Evolutionary conservation across 2,113 vertebrate species (phyloP).

Genomic region (Cryptoleucopteryx plumbea): DNA sequence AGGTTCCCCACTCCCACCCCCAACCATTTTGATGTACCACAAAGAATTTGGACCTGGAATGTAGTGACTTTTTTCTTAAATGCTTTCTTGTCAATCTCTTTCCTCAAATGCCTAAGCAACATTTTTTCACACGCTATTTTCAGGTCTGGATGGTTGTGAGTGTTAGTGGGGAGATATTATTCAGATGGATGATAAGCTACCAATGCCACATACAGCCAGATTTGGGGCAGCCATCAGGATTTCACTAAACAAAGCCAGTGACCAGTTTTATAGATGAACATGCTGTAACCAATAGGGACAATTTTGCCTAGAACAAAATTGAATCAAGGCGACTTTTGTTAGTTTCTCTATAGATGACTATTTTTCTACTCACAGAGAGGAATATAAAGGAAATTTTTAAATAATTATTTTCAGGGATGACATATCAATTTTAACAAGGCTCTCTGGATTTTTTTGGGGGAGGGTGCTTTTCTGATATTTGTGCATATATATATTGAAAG

Average conservation of each 20-base stretch:
- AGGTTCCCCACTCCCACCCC: neutral
- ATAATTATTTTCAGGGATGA: neutral
- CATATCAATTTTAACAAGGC: neutral
- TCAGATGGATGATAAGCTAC: neutral
- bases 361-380: slow-evolving; percentile 37
- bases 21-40: neutral
- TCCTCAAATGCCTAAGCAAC: neutral
- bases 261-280: neutral
- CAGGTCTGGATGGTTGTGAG: neutral
- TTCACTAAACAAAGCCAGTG: neutral
- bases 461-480: neutral
- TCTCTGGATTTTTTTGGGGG: neutral
- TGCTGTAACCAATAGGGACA: neutral
- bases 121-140: neutral
- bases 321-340: neutral
- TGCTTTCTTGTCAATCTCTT: neutral
- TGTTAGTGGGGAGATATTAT: neutral
- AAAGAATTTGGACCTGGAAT: neutral
- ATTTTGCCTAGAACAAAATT: neutral
- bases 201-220: neutral
- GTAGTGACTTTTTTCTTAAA: neutral
- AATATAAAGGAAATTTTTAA: slow-evolving; percentile 9
- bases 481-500: neutral
- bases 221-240: neutral
- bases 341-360: slow-evolving; percentile 16